Evolutionary conservation across 1,140 invertebrate species (phyloP), one percentile per base, ranked within the genome.

Genomic region (Neodiprion lecontei): DNA sequence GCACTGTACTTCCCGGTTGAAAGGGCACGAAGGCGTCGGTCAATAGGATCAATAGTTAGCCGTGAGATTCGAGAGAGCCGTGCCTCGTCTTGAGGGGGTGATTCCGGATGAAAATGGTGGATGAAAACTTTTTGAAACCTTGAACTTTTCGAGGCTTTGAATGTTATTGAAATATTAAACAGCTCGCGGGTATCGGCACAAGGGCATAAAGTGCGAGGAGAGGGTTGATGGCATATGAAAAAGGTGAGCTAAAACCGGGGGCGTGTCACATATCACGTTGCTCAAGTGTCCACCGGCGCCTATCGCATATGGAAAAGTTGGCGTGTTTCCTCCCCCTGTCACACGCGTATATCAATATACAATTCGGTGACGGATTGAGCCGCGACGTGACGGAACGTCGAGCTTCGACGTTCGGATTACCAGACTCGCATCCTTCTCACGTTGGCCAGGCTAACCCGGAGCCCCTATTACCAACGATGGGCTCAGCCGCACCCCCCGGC

Each of bases 291-390:
- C n/a, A 61, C 53, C 1, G 53, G n/a, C 11, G 53, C 53, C n/a
- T 61, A 61, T 40, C 53, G 8, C 8, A n/a, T 61, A 61, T 61
- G 1, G 11, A 61, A 61, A 61, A 61, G 53, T 61, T 61, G 53
- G 53, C 53, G 8, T 61, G 53, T 61, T n/a, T n/a, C n/a, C 1
- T n/a, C 53, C 11, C 53, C 53, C 1, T 61, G 53, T 61, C n/a
- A 61, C 53, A 11, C 53, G 53, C 11, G 53, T 61, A 61, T 61
- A 61, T n/a, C 53, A 61, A 61, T 61, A 61, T n/a, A 61, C 53
- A 61, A 61, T 61, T 61, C 53, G 11, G 53, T 61, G 53, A 61
- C 53, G 53, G 53, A 61, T 61, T 61, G n/a, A 61, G 53, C 53
- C 7, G 53, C 53, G n/a, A 61, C 11, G 53, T 61, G 53, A 12